phyloP scores from a whole-genome alignment of 2,113 vertebrate genomes.

The Pedionomus torquatus region DNA sequence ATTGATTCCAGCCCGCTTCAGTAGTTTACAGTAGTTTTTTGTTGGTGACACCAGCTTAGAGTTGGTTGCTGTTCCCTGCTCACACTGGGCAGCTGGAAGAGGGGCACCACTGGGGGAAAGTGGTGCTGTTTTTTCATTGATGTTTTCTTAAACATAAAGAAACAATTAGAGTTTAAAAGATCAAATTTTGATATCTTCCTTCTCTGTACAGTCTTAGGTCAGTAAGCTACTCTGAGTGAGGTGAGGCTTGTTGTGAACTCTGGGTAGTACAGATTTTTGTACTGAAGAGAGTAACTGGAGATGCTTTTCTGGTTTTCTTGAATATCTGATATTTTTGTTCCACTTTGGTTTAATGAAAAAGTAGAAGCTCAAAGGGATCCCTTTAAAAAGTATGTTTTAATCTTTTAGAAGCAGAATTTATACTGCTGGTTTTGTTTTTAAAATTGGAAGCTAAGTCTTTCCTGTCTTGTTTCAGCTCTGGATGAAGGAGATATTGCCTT shows the following conservation, averaged over 20 bases:
- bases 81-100: not conserved
- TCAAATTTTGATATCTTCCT: not conserved
- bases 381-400: not conserved
- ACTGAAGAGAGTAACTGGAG: not conserved
- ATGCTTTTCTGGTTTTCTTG: not conserved
- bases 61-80: not conserved
- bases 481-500: conserved; percentile 98
- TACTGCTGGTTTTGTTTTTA: not conserved
- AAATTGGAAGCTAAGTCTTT: not conserved
- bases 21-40: not conserved
- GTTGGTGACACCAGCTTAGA: not conserved
- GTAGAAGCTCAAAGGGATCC: not conserved
- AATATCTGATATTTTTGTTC: not conserved
- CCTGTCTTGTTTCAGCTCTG: conserved; percentile 83
- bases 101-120: not conserved
- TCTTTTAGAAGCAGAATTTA: not conserved
- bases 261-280: not conserved
- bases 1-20: not conserved
- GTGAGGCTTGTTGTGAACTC: not conserved
- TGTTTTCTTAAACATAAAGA: not conserved
- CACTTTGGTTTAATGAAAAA: not conserved
- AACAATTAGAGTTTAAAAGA: not conserved
- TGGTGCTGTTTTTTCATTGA: not conserved
- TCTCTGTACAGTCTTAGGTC: not conserved
- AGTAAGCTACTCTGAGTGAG: not conserved